Percentiles rank a stretch among this genome's conserved stretches.
Conservation (phyloP, 2,797 vertebrate genomes). For the Fistularia commersonii region DNA sequence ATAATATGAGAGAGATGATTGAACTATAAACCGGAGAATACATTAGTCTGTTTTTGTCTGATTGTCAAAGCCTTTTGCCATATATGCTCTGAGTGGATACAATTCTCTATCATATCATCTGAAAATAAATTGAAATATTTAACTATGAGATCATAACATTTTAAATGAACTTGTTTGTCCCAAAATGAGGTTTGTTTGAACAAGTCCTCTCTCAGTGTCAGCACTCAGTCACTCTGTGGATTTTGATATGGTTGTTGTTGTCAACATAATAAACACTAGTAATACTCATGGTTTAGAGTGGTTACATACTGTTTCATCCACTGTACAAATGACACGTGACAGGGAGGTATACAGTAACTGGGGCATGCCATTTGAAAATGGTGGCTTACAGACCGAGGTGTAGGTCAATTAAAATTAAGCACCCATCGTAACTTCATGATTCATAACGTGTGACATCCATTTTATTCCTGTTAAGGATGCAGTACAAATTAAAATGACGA, state of each 20-base stretch:
- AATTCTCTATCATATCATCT: slow-evolving; percentile 32
- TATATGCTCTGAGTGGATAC: slow-evolving; percentile 55
- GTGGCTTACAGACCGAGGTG: slow-evolving; percentile 6
- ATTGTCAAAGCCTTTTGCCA: slow-evolving; percentile 64
- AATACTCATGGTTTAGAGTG: slow-evolving; percentile 6
- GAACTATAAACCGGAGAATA: slow-evolving; percentile 5
- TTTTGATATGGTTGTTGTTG: slow-evolving; percentile 3
- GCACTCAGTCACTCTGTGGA: slow-evolving; percentile 6
- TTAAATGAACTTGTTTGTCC: slow-evolving; percentile 16
- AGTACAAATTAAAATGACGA: slow-evolving; percentile 57
- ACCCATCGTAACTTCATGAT: slow-evolving; percentile 14
- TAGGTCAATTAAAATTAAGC: slow-evolving; percentile 27
- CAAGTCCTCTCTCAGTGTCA: not conserved
- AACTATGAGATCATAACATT: slow-evolving; percentile 8
- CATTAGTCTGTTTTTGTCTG: slow-evolving; percentile 33
- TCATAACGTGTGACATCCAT: slow-evolving; percentile 48
- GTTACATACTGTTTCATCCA: slow-evolving; percentile 4
- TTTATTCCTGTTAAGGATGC: slow-evolving; percentile 59
- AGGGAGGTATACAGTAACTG: slow-evolving; percentile 12
- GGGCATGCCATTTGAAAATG: slow-evolving; percentile 20
- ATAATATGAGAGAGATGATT: no score
- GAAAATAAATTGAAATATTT: slow-evolving; percentile 43
- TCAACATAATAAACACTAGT: slow-evolving; percentile 2
- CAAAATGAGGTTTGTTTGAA: slow-evolving; percentile 3
- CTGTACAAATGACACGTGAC: slow-evolving; percentile 9